Conservation (phyloP, 2,113 vertebrate species). For the Datnioides undecimradiatus region DNA sequence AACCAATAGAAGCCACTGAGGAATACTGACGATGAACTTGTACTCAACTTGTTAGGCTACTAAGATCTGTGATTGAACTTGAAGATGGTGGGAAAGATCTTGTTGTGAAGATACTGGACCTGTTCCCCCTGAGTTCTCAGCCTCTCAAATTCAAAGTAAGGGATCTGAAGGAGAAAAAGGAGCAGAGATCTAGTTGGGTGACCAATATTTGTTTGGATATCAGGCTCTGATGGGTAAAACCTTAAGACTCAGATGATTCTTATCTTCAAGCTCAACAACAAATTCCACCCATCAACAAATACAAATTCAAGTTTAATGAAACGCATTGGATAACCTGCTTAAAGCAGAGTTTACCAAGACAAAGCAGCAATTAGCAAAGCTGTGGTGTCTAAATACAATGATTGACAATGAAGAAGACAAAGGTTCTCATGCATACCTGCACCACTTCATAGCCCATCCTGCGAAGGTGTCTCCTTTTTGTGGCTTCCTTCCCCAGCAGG, state of each 20-base stretch:
- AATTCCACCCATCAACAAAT: too few species aligned
- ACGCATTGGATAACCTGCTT: too few species aligned
- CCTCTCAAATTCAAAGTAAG: slow-evolving; percentile 63
- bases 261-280: too few species aligned
- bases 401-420: background rate
- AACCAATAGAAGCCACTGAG: background rate
- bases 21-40: background rate
- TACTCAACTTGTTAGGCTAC: background rate
- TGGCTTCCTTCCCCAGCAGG: slow-evolving; percentile 66
- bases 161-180: slow-evolving; percentile 36
- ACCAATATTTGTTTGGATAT: background rate
- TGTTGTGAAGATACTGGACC: slow-evolving; percentile 48
- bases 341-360: background rate
- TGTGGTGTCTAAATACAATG: background rate
- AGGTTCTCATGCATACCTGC: slow-evolving; percentile 33
- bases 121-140: slow-evolving; percentile 16
- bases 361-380: background rate
- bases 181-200: background rate
- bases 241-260: too few species aligned
- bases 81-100: slow-evolving; percentile 54
- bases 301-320: too few species aligned
- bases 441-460: slow-evolving; percentile 60
- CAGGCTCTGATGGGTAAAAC: background rate
- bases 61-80: slow-evolving; percentile 28
- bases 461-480: slow-evolving; percentile 66